Conservation (phyloP, 2,888 invertebrate genomes). For the Dolichomitus sp. region DNA sequence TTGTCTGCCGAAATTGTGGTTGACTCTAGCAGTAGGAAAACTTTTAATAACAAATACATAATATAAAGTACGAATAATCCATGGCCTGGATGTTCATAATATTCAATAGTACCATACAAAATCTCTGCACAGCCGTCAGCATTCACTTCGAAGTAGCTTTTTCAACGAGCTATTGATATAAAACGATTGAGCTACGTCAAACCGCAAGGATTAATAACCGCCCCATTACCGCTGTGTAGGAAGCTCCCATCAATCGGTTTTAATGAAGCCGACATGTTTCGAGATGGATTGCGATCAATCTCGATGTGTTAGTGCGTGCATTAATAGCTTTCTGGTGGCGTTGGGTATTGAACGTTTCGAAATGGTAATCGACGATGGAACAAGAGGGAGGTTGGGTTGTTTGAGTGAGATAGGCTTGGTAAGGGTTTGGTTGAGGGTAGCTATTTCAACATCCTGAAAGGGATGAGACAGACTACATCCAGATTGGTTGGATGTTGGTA, state of each 20-base stretch:
- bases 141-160: background rate
- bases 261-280: conserved; percentile 61
- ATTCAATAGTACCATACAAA: background rate
- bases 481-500: conserved; percentile 1
- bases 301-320: conserved; percentile 48
- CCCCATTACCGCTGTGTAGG: conserved; percentile 1
- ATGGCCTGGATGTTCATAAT: background rate
- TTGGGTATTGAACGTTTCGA: conserved; percentile 48
- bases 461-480: conserved; percentile 1
- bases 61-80: background rate
- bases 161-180: background rate
- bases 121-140: background rate
- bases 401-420: background rate
- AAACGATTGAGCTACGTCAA: background rate
- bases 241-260: conserved; percentile 56
- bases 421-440: background rate
- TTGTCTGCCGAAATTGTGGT: background rate
- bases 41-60: background rate
- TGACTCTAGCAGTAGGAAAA: background rate
- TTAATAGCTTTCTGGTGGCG: conserved; percentile 58
- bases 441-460: conserved; percentile 9
- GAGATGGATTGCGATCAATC: conserved; percentile 58
- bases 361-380: conserved; percentile 60
- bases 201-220: conserved; percentile 54
- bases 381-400: conserved; percentile 34